Evolutionary conservation across 2,113 vertebrate species (phyloP).

Genomic region (Orthonyx spaldingii): DNA sequence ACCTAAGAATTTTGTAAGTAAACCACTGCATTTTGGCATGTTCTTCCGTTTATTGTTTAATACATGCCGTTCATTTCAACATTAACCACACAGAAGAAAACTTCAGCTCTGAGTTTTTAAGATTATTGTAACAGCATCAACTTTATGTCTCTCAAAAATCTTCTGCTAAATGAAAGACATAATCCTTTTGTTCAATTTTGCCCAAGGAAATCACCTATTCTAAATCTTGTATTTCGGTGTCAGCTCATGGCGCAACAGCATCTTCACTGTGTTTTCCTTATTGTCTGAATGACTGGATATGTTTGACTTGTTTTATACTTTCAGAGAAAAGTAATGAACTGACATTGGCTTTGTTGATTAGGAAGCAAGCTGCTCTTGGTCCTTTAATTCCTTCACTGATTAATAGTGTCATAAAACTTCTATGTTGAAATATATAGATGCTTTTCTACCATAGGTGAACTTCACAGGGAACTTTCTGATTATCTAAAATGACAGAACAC

Average conservation of each 20-base stretch:
- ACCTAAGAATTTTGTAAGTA: constrained; percentile 14
- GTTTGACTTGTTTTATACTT: background rate
- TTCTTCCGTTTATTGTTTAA: background rate
- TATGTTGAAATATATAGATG: background rate
- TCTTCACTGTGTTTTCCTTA: background rate
- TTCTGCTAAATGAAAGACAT: background rate
- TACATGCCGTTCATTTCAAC: constrained; percentile 3
- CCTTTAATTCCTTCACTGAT: background rate
- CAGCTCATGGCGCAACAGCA: background rate
- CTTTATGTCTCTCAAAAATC: background rate
- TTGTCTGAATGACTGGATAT: background rate
- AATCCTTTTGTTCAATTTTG: background rate
- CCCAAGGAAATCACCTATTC: background rate
- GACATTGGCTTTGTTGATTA: background rate
- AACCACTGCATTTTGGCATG: constrained; percentile 13
- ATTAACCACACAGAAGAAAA: constrained; percentile 12
- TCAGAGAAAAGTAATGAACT: background rate
- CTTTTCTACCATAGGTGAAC: background rate
- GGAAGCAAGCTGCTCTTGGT: background rate
- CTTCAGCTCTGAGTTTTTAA: background rate
- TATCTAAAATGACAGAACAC: background rate
- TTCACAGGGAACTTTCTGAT: background rate
- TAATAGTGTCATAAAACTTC: background rate
- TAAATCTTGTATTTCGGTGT: background rate
- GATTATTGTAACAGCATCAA: background rate